Evolutionary conservation across 2,113 vertebrate species (phyloP).

Genomic region (Esox niger): DNA sequence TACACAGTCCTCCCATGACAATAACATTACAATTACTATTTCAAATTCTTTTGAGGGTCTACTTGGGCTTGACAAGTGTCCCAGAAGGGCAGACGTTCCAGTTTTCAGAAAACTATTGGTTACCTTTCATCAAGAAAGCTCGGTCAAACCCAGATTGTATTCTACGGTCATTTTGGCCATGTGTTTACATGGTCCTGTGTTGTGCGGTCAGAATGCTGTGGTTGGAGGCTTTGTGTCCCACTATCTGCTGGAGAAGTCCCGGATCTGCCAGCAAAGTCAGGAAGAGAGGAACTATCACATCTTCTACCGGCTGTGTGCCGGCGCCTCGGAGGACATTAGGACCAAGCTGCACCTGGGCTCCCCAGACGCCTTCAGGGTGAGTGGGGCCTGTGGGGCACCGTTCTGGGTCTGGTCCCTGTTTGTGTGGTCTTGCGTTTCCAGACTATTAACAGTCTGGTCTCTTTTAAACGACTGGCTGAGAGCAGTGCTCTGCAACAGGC

Average conservation of each 20-base stretch:
- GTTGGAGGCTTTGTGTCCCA: slow-evolving; percentile 98
- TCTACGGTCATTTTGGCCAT: too few relatives aligned
- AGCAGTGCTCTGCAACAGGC: too few relatives aligned
- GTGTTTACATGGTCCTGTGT: not conserved
- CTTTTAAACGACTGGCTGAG: too few relatives aligned
- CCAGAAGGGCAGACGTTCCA: too few relatives aligned
- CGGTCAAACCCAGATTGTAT: too few relatives aligned
- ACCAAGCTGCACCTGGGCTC: slow-evolving; percentile 87
- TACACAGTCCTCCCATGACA: not conserved
- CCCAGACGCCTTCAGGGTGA: slow-evolving; percentile 91
- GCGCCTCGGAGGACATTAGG: slow-evolving; percentile 89
- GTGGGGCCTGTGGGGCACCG: slow-evolving; percentile 35
- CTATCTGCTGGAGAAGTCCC: slow-evolving; percentile 97
- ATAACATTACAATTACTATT: too few relatives aligned
- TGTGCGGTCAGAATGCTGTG: slow-evolving; percentile 79
- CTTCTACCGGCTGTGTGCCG: slow-evolving; percentile 95
- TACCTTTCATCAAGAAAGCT: too few relatives aligned
- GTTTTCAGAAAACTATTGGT: too few relatives aligned
- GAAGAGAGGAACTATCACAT: slow-evolving; percentile 99
- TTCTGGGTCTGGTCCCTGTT: too few relatives aligned
- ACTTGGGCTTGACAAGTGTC: too few relatives aligned
- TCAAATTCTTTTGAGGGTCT: not conserved
- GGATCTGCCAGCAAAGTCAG: slow-evolving; percentile 91
- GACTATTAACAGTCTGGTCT: not conserved
- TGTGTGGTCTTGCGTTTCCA: not conserved